These are phyloP conservation scores for Galemys pyrenaicus DNA, from an alignment of 2,113 vertebrate genomes.

Conservation along the genomic window DNA sequence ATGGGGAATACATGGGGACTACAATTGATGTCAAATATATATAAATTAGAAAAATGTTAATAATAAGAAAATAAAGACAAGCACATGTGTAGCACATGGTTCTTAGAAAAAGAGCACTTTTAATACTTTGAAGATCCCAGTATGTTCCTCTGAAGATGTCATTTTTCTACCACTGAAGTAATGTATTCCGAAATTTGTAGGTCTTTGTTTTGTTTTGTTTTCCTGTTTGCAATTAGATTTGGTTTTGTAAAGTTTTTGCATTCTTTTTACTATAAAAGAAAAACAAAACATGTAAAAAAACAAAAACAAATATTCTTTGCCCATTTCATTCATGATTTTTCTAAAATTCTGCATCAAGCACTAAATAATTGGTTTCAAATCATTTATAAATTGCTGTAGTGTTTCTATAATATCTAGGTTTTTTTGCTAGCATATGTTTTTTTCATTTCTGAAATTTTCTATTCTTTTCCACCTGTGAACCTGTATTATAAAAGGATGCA, in stretches of 20 bases:
- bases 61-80: too few relatives aligned
- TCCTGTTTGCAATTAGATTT: conserved; percentile 8
- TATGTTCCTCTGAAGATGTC: neutral
- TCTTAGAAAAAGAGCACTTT: neutral
- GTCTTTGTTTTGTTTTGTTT: neutral
- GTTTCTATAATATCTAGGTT: neutral
- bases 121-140: neutral
- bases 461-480: neutral
- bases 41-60: too few relatives aligned
- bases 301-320: neutral
- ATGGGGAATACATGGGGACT: too few relatives aligned
- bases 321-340: neutral
- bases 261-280: neutral
- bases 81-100: neutral
- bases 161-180: neutral
- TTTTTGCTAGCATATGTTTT: neutral
- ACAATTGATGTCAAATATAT: too few relatives aligned
- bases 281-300: too few relatives aligned
- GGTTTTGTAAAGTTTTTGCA: neutral
- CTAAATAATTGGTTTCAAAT: neutral
- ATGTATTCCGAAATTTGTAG: neutral
- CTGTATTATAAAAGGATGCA: neutral
- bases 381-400: neutral
- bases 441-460: neutral
- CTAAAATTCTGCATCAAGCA: neutral